Percentiles rank a stretch among this genome's conserved stretches.
These are phyloP conservation scores for Drosophila quadrilineata DNA, from an alignment of 1,140 invertebrate species.

Conservation along the genomic window DNA sequence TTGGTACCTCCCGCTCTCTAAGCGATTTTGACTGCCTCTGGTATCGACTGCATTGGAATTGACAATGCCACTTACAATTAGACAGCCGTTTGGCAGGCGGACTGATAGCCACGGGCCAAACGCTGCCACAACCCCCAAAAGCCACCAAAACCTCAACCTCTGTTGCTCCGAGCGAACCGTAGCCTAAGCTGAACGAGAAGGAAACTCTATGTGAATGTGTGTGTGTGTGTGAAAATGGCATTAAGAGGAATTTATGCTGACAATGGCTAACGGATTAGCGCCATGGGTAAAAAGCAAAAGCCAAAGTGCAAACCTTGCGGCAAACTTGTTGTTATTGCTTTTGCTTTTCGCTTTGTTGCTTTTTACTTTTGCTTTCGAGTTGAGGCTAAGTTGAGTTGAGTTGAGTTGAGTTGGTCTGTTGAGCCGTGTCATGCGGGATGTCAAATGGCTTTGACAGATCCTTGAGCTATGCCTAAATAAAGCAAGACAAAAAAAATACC, in stretches of 20 bases:
- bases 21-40: not conserved
- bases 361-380: conserved; percentile 5
- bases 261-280: conserved; percentile 66
- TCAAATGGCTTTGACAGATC: conserved; percentile 43
- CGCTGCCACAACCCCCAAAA: not conserved
- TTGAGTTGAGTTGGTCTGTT: too few relatives aligned
- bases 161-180: not conserved
- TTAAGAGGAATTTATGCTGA: conserved; percentile 66
- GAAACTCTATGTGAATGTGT: conserved; percentile 14
- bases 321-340: not conserved
- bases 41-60: conserved; percentile 3
- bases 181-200: conserved; percentile 17
- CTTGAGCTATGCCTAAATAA: conserved; percentile 44
- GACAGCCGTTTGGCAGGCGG: conserved; percentile 21
- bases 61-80: conserved; percentile 39
- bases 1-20: not conserved
- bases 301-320: conserved; percentile 36
- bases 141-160: not conserved
- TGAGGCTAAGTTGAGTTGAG: too few relatives aligned
- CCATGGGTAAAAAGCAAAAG: conserved; percentile 33
- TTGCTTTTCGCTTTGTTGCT: conserved; percentile 1
- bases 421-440: conserved; percentile 26
- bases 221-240: conserved; percentile 51
- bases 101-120: conserved; percentile 23
- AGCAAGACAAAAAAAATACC: conserved; percentile 7